phyloP scores from a whole-genome alignment of 1,140 invertebrate species.

The Phymorhynchus buccinoides region DNA sequence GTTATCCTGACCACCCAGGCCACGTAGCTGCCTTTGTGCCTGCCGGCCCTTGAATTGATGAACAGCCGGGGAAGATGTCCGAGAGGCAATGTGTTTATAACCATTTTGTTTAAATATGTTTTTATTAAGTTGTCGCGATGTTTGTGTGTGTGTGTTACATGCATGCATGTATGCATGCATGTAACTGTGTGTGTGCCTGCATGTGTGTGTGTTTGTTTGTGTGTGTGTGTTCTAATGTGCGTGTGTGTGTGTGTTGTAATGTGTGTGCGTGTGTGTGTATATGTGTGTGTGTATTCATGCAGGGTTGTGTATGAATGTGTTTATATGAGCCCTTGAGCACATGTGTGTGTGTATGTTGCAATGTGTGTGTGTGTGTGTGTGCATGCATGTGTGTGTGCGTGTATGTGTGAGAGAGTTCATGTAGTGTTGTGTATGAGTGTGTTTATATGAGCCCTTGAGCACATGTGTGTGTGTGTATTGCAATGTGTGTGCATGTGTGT shows the following conservation, averaged over 20 bases:
- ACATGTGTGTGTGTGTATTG: too few species aligned
- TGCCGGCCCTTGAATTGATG: background rate
- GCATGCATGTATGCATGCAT: background rate
- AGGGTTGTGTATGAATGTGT: background rate
- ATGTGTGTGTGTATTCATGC: background rate
- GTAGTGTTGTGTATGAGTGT: too few species aligned
- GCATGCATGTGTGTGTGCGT: background rate
- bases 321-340: background rate
- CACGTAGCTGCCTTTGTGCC: background rate
- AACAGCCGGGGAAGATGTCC: background rate
- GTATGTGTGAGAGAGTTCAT: too few species aligned
- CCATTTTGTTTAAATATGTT: background rate
- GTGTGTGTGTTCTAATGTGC: background rate
- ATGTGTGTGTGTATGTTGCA: background rate
- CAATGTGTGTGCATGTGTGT: too few species aligned
- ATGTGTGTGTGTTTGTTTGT: background rate
- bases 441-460: too few species aligned
- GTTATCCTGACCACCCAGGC: background rate
- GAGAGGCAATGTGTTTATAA: background rate
- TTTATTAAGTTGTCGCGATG: background rate
- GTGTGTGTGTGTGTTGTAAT: background rate
- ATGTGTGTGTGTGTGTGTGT: background rate
- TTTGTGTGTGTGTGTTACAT: background rate
- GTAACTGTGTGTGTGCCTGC: conserved; percentile 1
- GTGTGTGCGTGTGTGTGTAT: background rate